Conservation (phyloP, 2,888 invertebrate species). For the Erebia palarica region DNA sequence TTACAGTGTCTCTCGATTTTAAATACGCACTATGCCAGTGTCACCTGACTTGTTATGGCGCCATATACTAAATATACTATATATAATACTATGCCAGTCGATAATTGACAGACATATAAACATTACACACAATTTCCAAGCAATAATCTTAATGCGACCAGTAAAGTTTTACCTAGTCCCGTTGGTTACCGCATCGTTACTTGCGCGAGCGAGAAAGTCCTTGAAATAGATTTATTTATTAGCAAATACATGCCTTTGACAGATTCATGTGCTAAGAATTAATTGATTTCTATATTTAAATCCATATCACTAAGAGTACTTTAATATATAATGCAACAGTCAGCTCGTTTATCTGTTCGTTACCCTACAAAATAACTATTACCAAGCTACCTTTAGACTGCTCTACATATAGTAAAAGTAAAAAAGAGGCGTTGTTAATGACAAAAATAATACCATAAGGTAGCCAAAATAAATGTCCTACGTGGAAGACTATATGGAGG, state of each 20-base stretch:
- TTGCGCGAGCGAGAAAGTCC: conserved; percentile 33
- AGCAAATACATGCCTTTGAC: conserved; percentile 1
- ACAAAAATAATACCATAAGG: no score
- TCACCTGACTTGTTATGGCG: background rate
- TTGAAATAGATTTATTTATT: conserved; percentile 25
- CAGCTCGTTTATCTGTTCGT: no score
- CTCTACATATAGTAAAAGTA: no score
- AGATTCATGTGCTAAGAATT: background rate
- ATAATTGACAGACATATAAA: conserved; percentile 30
- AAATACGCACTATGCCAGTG: background rate
- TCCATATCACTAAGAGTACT: no score
- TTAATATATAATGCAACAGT: no score
- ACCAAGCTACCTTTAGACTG: no score
- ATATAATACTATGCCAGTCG: conserved; percentile 29
- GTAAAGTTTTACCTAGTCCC: conserved; percentile 26
- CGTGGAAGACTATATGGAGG: no score
- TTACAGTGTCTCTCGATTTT: background rate
- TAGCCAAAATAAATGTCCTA: no score
- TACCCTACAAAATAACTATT: no score
- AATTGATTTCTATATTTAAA: background rate
- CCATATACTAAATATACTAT: conserved; percentile 30
- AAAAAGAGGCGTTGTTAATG: no score
- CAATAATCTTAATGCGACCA: conserved; percentile 25
- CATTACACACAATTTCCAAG: conserved; percentile 33
- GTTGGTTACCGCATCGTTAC: conserved; percentile 23